Base-by-base conservation (phyloP, 2,888 invertebrate species). In the Parnassius glacialis region DNA sequence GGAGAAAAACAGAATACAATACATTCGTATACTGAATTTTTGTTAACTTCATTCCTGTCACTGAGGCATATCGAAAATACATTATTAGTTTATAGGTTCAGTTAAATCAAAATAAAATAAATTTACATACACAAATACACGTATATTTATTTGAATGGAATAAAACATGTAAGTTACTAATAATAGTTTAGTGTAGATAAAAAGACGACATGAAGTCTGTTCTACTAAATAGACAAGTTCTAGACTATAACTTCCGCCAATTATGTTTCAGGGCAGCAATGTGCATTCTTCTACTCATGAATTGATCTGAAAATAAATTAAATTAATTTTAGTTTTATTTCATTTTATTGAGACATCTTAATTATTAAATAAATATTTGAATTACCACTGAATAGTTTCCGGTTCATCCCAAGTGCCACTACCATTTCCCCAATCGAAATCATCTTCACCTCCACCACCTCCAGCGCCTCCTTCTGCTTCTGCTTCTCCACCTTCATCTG, bases 371-470 rank as follows among this genome's bases (percentile, higher is more conserved):
- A 11, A 11, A 43, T 11, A 43, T 43, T 43, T 43, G 43, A 43
- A 11, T 55, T 63, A 64, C 61, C 52, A 57, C 13, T 60, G 20
- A 34, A 13, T 41, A 16, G 64, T 66, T 57, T 66, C 62, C 2
- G 66, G 63, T 41, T 65, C 66, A 42, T 74, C 74, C 81, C 81
- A 81, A 16, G 67, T 65, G n/a, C 72, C 77, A 20, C 74, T 74
- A 44, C 74, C 78, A 10, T 77, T 71, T 42, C 71, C 79, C 79
- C 78, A 81, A 54, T 79, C 81, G 25, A 59, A 64, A 51, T 64
- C 67, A 7, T 60, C 65, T 12, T 57, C 66, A 44, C 65, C 45
- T 45, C 48, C 41, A 9, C 61, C 9, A 25, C 7, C 55, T 3
- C 25, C 61, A 3, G 45, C 64, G 3, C 2, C 12, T n/a, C 13